Base-by-base conservation (phyloP, 2,113 vertebrate species). In the Cariama cristata region DNA sequence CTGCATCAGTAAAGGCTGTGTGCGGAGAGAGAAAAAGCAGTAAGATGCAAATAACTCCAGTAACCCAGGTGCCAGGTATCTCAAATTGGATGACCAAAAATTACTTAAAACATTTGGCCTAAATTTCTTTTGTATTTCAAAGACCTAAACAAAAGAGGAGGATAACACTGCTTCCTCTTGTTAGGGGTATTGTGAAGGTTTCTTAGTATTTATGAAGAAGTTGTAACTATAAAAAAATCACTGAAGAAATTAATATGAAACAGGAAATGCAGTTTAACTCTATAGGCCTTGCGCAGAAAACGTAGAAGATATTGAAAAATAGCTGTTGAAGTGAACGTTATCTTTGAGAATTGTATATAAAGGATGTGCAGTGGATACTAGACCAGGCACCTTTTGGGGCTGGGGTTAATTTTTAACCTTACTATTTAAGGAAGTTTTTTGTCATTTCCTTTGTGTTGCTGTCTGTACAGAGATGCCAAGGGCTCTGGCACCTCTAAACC, bases 1-100 rank as follows among this genome's bases (percentile, higher is more conserved):
- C 15, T 11, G 49, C 0, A 2, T 18, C 1, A 0, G 23, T 4
- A 9, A 74, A 45, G 68, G 40, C 18, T 19, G 0, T 6, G 20
- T 1, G 2, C 26, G 0, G 8, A 22, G 9, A 11, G 42, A 56
- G 62, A 30, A 33, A 17, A 28, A 19, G 16, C 59, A 55, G 6
- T 11, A 33, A 27, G 18, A 13, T 59, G 26, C 27, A 21, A 56
- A 26, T 52, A 60, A 49, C 10, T 50, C 33, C 14, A 2, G 40
- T 50, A 42, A 50, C 7, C 6, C 56, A 33, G 42, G 15, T 62
- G 17, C 23, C 30, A 28, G 20, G 3, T 27, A 20, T 2, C 52
- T 30, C 16, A 6, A 8, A 38, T 9, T 12, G 8, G 20, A 18
- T 44, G 16, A 19, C 22, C 42, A 42, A 52, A 58, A 71, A 21